Evolutionary conservation across 2,888 invertebrate genomes (phyloP), one percentile per base, ranked within the genome.

Genomic region (Lepidocyrtoides sp.): DNA sequence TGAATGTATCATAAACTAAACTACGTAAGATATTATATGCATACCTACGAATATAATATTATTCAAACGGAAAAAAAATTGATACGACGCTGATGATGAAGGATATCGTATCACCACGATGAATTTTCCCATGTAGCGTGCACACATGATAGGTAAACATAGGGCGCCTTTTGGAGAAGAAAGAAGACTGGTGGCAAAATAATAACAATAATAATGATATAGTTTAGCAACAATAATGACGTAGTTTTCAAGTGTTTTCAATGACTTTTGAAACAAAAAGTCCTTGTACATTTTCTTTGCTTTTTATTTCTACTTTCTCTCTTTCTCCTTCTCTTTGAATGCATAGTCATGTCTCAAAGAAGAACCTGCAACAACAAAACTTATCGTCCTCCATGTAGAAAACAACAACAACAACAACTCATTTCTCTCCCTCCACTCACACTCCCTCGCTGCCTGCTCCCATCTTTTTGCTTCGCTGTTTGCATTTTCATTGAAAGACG

Each of bases 401-500:
- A 63, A 10, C 10, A 29, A 10, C 4, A 29, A 10, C 4, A 29
- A 63, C 2, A 63, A 63, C 63, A 63, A 63, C 29, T 63, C 29
- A 63, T 29, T 63, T 63, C 29, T 63, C 29, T 36, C 36, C 2
- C 36, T 36, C n/a, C 36, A 4, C 36, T 36, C 36, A 4, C 36
- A 4, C 29, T 23, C 63, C 2, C 29, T 63, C 23, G 23, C 63
- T 26, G 0, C 10, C 17, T 7, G 63, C 29, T 26, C 4, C 29
- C 63, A 63, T 29, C 14, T 63, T 63, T 26, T 1, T n/a, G n/a
- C n/a, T 10, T 63, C 26, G 63, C 63, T 63, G 17, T 63, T 63
- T 63, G 63, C 29, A 63, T 63, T 63, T 63, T 63, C 29, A 26
- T 63, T 63, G 63, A 63, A 63, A 63, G 63, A 63, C 63, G 63